Evolutionary conservation across 2,797 vertebrate species (phyloP).

Genomic region (Otus scops): DNA sequence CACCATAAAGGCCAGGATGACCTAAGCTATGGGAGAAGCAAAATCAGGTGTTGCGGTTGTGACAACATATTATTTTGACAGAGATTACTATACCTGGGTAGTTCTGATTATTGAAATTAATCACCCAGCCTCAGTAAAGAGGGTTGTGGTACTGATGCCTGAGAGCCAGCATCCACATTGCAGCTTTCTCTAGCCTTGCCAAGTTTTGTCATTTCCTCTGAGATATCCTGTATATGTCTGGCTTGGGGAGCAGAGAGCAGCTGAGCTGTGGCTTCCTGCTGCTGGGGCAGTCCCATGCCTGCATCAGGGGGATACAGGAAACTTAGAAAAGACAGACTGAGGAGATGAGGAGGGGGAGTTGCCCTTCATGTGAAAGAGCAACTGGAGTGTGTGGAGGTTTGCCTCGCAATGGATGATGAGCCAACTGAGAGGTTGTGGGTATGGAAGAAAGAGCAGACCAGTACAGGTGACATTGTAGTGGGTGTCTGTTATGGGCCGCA

Average conservation of each 20-base stretch:
- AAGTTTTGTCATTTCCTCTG: neutral
- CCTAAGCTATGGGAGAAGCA: neutral
- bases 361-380: neutral
- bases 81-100: neutral
- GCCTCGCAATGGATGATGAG: neutral
- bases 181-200: neutral
- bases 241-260: neutral
- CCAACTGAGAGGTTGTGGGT: neutral
- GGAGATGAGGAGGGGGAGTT: neutral
- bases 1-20: neutral
- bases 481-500: neutral
- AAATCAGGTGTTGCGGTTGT: neutral
- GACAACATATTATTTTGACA: neutral
- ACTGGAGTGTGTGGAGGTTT: neutral
- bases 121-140: neutral
- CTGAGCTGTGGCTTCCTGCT: neutral
- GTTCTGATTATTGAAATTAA: neutral
- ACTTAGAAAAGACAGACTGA: neutral
- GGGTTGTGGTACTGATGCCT: neutral
- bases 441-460: neutral
- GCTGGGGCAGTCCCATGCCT: neutral
- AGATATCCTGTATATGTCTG: neutral
- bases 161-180: neutral
- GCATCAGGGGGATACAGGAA: neutral
- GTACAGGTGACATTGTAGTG: neutral